Base-by-base conservation (phyloP, 2,797 vertebrate genomes). In the Danio kyathit region DNA sequence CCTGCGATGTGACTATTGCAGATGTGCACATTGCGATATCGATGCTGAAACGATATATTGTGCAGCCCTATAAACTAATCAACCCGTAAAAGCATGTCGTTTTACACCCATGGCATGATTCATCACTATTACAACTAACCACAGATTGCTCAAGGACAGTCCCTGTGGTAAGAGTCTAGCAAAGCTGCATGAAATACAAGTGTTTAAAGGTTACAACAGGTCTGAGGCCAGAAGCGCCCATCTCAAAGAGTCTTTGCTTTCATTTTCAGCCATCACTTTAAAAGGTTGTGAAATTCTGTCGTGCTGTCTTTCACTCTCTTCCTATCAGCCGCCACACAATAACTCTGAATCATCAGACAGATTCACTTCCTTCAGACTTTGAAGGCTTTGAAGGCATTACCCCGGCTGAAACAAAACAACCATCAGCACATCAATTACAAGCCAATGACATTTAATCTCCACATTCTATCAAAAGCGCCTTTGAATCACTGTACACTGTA, bases 321-420 rank as follows among this genome's bases (percentile, higher is more conserved):
- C 43, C 70, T 8, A 74, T 80, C 79, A 74, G 79, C 73, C 57
- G 74, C 40, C 19, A 65, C 79, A 82, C 63, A 73, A 85, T 71
- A 70, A 83, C 46, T 52, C 76, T 85, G 83, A 83, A 74, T 87
- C 83, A 87, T 83, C 76, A 76, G 78, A 74, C 54, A 84, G 66
- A 54, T 67, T 74, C 79, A 79, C 74, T 84, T 87, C 57, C 63
- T 65, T 52, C 79, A 84, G 79, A 85, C 63, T n/a, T n/a, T n/a
- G n/a, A n/a, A n/a, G n/a, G 14, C 79, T 76, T 85, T 76, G 67
- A 85, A 82, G 77, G 59, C 46, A 66, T 64, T 43, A 61, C 69
- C 67, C 81, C 11, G 29, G 43, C 48, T 13, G 51, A 60, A 69
- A 78, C 65, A 74, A 83, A 75, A 73, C 75, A 82, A 75, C 60